Evolutionary conservation across 35 echinoderm and acorn worm genomes (phyloP).

Genomic region (Eucidaris tribuloides): DNA sequence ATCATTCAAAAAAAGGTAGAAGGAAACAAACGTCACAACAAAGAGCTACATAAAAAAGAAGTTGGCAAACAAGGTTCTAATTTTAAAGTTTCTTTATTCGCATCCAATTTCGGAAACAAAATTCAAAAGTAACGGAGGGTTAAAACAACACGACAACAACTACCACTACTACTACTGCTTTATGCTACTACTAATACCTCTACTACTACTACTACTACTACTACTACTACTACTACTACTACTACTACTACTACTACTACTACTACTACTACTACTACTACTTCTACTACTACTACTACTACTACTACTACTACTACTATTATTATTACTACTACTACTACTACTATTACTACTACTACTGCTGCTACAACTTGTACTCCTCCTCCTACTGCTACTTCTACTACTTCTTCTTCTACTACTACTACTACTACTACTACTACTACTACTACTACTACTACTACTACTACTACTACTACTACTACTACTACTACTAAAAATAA

Average conservation of each 20-base stretch:
- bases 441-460: conserved; percentile 5
- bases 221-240: conserved; percentile 15
- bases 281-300: conserved; percentile 16
- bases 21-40: too few relatives aligned
- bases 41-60: too few relatives aligned
- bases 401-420: not conserved
- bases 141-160: too few relatives aligned
- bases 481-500: too few relatives aligned
- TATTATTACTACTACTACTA: conserved; percentile 18
- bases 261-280: conserved; percentile 24
- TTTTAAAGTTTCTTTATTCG: too few relatives aligned
- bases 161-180: too few relatives aligned
- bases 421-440: conserved; percentile 3
- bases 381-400: conserved; percentile 4
- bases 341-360: conserved; percentile 10
- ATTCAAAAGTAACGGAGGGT: too few relatives aligned
- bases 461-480: not conserved
- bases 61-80: too few relatives aligned
- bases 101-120: too few relatives aligned
- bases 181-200: too few relatives aligned
- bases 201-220: not conserved
- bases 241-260: conserved; percentile 13
- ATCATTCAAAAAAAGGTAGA: too few relatives aligned
- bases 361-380: not conserved
- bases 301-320: conserved; percentile 13